These are phyloP conservation scores for Drosophila mayri DNA, from an alignment of 1,140 invertebrate genomes.

Conservation along the genomic window DNA sequence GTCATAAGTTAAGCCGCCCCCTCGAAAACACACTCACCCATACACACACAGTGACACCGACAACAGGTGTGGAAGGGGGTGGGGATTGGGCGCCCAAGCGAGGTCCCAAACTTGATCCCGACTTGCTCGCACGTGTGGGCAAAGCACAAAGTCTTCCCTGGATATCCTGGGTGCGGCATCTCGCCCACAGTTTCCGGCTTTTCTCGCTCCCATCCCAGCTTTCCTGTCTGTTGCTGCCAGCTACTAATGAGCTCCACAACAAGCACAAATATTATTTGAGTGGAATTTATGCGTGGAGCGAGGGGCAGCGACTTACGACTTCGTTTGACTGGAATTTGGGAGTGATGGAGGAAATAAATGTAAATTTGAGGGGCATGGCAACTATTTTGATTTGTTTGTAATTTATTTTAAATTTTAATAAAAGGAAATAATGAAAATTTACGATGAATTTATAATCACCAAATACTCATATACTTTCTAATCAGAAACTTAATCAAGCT, in stretches of 20 bases:
- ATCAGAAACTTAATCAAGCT: neutral
- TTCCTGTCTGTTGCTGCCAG: conserved; percentile 63
- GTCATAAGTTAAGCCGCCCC: conserved; percentile 73
- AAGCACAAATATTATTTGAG: conserved; percentile 79
- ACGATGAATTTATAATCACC: neutral
- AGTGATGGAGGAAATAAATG: neutral
- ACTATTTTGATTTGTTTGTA: conserved; percentile 18
- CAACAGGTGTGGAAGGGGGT: conserved; percentile 62
- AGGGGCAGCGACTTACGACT: conserved; percentile 27
- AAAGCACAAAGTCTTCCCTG: conserved; percentile 35
- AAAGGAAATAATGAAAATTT: neutral
- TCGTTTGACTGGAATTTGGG: conserved; percentile 16
- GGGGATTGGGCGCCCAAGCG: conserved; percentile 28
- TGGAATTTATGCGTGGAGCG: conserved; percentile 68
- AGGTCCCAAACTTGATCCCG: conserved; percentile 41
- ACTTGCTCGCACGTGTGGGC: conserved; percentile 46
- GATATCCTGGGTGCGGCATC: conserved; percentile 47
- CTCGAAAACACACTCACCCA: conserved; percentile 15
- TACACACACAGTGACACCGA: neutral
- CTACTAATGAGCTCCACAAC: conserved; percentile 81
- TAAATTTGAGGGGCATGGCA: neutral
- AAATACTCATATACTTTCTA: neutral
- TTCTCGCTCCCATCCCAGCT: conserved; percentile 1
- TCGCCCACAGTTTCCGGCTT: conserved; percentile 56
- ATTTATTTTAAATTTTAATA: neutral